Conservation (phyloP, 2,113 vertebrate species). For the Muntiacus muntjak region DNA sequence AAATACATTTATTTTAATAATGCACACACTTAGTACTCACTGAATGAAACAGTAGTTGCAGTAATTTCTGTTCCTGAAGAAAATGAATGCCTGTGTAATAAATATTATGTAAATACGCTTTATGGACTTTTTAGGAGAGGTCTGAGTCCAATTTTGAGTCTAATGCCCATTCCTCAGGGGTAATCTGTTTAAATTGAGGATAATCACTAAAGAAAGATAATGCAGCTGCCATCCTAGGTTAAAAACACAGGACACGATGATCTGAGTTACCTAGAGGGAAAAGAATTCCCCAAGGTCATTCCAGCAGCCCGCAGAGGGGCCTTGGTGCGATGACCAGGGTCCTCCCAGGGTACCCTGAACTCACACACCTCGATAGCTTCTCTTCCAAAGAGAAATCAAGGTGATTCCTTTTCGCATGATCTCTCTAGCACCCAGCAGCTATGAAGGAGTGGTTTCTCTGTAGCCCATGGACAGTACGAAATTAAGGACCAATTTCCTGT, state of each 20-base stretch:
- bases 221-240: background rate
- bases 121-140: background rate
- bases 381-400: slow-evolving; percentile 7
- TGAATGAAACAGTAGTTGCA: background rate
- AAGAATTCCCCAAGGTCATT: slow-evolving; percentile 63
- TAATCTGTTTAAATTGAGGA: background rate
- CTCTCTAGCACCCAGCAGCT: background rate
- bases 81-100: background rate
- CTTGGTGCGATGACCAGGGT: background rate
- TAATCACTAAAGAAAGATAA: background rate
- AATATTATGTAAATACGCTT: background rate
- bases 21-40: background rate
- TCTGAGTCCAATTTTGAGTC: background rate
- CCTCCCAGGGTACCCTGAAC: background rate
- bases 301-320: background rate
- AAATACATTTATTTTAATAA: slow-evolving; percentile 22
- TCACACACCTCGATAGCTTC: background rate
- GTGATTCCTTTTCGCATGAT: slow-evolving; percentile 8
- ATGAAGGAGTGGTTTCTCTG: background rate
- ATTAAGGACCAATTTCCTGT: background rate
- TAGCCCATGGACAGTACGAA: background rate
- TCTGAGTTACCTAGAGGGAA: slow-evolving; percentile 27
- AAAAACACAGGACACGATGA: slow-evolving; percentile 7
- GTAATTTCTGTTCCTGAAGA: background rate
- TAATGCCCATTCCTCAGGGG: background rate